phyloP scores from a whole-genome alignment of 2,888 invertebrate species.

The Lordiphosa fenestrarum region DNA sequence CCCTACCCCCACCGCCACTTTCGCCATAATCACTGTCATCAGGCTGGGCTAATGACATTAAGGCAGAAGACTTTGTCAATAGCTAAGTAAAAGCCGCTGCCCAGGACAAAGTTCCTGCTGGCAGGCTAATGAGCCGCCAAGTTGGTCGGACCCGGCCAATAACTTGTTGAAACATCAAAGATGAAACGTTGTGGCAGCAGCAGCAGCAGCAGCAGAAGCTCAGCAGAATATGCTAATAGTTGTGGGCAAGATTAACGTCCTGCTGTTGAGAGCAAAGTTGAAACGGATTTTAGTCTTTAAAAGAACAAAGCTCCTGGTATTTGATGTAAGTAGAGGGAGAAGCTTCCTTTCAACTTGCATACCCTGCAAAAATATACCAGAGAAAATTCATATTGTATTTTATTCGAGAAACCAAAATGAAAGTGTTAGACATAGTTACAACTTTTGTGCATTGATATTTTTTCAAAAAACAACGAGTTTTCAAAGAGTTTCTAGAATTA shows the following conservation, averaged over 20 bases:
- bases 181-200: neutral
- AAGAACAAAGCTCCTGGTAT: neutral
- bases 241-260: slow-evolving; percentile 37
- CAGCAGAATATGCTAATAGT: slow-evolving; percentile 50
- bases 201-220: slow-evolving; percentile 19
- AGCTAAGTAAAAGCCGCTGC: slow-evolving; percentile 8
- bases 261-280: slow-evolving; percentile 25
- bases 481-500: no score
- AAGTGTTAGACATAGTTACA: no score
- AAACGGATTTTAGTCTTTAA: neutral
- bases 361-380: no score
- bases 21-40: slow-evolving; percentile 50
- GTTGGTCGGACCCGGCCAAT: slow-evolving; percentile 22
- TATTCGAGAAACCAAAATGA: no score
- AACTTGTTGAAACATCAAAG: slow-evolving; percentile 58
- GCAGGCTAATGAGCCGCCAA: slow-evolving; percentile 53
- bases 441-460: no score
- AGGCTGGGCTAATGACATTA: slow-evolving; percentile 39
- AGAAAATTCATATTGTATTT: no score
- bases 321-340: no score
- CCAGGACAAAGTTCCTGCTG: slow-evolving; percentile 1
- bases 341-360: no score
- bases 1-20: slow-evolving; percentile 33
- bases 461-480: no score
- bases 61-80: slow-evolving; percentile 26